A percentile compares a stretch with the other conserved stretches of the same genome.
Conservation (phyloP, 2,797 vertebrate species). For the Takifugu rubripes region DNA sequence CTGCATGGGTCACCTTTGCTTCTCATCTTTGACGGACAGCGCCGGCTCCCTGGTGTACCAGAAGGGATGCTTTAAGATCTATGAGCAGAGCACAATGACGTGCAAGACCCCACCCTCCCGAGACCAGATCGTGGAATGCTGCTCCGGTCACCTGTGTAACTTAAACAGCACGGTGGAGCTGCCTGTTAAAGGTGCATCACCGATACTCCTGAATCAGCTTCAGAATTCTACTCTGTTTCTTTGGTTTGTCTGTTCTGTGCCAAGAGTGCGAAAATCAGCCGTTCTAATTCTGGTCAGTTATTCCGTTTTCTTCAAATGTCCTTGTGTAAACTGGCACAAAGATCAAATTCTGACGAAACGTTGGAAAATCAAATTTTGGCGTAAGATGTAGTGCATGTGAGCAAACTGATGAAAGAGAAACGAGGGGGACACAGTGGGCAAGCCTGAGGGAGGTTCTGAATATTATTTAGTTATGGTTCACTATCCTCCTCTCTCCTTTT, state of each 20-base stretch:
- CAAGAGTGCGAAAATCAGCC: neutral
- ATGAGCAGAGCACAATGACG: slow-evolving; percentile 91
- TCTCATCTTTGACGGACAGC: slow-evolving; percentile 85
- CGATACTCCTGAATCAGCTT: neutral
- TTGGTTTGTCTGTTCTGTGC: no score
- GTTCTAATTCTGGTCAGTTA: no score
- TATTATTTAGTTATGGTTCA: slow-evolving; percentile 62
- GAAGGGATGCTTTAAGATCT: slow-evolving; percentile 94
- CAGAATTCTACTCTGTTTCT: no score
- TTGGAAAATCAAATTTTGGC: no score
- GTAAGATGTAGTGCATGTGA: neutral
- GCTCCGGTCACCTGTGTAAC: slow-evolving; percentile 93
- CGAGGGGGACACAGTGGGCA: slow-evolving; percentile 26
- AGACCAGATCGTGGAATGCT: slow-evolving; percentile 94
- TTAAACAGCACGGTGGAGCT: slow-evolving; percentile 85
- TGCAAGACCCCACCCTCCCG: slow-evolving; percentile 93
- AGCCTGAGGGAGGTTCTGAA: slow-evolving; percentile 46
- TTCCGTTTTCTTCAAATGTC: no score
- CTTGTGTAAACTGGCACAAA: no score
- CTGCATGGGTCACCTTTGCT: slow-evolving; percentile 93
- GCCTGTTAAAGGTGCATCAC: slow-evolving; percentile 70
- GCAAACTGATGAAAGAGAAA: slow-evolving; percentile 38
- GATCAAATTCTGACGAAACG: no score
- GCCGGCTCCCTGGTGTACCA: slow-evolving; percentile 83
- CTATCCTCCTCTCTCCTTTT: slow-evolving; percentile 41